Base-by-base conservation (phyloP, 2,113 vertebrate genomes). In the Bubo blakistoni region DNA sequence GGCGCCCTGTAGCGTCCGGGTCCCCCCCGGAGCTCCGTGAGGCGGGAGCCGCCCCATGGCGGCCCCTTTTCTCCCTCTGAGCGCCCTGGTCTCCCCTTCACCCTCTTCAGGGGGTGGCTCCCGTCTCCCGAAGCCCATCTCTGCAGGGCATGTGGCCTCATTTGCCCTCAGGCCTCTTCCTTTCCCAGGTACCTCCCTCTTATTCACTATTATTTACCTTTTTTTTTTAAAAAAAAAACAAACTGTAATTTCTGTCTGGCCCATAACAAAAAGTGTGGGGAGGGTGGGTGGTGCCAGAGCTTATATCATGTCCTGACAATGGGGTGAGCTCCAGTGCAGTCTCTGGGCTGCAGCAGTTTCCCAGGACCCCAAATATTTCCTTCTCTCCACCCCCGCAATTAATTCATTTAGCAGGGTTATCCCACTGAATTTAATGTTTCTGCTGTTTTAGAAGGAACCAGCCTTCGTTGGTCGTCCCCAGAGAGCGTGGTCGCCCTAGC, bases 331-430 rank as follows among this genome's bases (percentile, higher is more conserved):
- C 27, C 46, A 9, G 2, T 7, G 5, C 16, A 5, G 1, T 4
- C 2, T 0, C 34, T n/a, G 55, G 16, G 11, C 52, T 54, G 57
- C 18, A 5, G 44, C 1, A 0, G 2, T n/a, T 59, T 46, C 34
- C 32, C 7, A 47, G 38, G 6, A 14, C 22, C 66, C n/a, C 10
- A 61, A 3, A 17, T 65, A 46, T 40, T 88, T 55, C 40, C 25
- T 42, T 25, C 51, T 40, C 8, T 29, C 16, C 44, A 7, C 5
- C 16, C 7, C n/a, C 17, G 4, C 7, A 16, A 1, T 52, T 7
- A 5, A 16, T 52, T 6, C 0, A 16, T 51, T 62, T 11, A 8
- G 1, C 9, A 42, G 7, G 3, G 29, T 9, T 20, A 49, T 27
- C 21, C 22, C 27, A 1, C 30, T 51, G 25, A 76, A 52, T 66